These are phyloP conservation scores for Struthidea cinerea DNA, from an alignment of 2,113 vertebrate species.

Conservation along the genomic window DNA sequence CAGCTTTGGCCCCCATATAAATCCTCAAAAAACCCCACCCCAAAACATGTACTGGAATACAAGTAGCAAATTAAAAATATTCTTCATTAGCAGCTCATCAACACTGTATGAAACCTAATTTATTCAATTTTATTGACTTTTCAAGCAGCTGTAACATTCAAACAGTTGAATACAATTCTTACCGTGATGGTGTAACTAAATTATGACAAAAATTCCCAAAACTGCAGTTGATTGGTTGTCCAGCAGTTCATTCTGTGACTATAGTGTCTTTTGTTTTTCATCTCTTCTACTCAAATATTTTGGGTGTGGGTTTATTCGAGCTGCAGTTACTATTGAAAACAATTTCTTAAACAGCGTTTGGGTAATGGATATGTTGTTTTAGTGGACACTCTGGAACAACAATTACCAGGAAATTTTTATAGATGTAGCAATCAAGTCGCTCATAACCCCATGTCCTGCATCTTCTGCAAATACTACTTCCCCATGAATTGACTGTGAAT, in stretches of 20 bases:
- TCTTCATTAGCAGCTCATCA: not conserved
- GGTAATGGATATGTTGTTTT: not conserved
- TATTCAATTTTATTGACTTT: not conserved
- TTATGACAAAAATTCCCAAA: not conserved
- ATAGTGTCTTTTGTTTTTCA: not conserved
- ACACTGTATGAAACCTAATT: not conserved
- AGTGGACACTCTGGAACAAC: not conserved
- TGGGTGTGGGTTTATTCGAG: not conserved
- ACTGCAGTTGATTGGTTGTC: not conserved
- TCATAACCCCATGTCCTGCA: not conserved
- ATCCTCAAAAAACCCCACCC: not conserved
- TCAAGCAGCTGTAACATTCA: not conserved
- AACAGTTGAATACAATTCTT: not conserved
- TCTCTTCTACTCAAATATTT: not conserved
- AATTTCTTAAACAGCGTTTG: not conserved
- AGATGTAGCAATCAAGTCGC: not conserved
- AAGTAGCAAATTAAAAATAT: not conserved
- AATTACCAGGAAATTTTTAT: not conserved
- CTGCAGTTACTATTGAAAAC: not conserved
- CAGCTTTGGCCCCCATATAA: not conserved
- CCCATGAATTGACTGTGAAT: not conserved
- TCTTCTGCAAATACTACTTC: not conserved
- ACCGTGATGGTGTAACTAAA: not conserved
- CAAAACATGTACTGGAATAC: not conserved
- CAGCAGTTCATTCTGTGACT: not conserved